A percentile compares a stretch with the other conserved stretches of the same genome.
phyloP scores from a whole-genome alignment of 2,797 vertebrate genomes.

The Periparus ater region DNA sequence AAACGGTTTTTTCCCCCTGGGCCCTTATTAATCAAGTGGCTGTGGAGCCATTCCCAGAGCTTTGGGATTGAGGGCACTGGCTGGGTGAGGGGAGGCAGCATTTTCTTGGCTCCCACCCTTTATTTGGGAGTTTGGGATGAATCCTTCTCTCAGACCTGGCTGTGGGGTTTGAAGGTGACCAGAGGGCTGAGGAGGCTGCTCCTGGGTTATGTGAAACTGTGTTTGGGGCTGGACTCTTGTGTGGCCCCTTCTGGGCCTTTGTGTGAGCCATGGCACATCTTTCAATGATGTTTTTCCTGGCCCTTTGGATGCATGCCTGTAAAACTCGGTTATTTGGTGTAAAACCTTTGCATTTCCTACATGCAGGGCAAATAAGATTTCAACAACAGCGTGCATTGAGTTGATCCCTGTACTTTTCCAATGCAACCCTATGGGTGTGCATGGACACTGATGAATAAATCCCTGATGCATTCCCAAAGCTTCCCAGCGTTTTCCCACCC shows the following conservation, averaged over 20 bases:
- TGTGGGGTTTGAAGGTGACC: background rate
- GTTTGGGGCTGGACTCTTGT: background rate
- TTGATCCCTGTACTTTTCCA: background rate
- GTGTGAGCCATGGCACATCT: background rate
- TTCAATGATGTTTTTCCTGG: background rate
- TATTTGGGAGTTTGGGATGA: background rate
- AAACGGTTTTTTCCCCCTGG: slow-evolving; percentile 68
- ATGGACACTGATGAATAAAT: background rate
- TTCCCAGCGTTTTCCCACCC: background rate
- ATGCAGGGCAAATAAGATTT: background rate
- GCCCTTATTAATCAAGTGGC: slow-evolving; percentile 69
- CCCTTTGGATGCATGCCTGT: background rate
- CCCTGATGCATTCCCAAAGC: background rate
- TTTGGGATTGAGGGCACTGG: slow-evolving; percentile 7
- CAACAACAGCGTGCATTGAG: background rate
- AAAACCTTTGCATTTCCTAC: background rate
- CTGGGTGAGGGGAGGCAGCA: slow-evolving; percentile 23
- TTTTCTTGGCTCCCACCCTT: background rate
- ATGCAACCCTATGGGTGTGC: background rate
- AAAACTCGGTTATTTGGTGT: background rate
- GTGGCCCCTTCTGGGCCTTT: background rate
- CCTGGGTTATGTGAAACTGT: background rate
- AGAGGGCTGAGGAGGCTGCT: background rate
- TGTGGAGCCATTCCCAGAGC: slow-evolving; percentile 60
- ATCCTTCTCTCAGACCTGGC: background rate